Evolutionary conservation across 1,140 invertebrate genomes (phyloP).

Genomic region (Cotesia vestalis): DNA sequence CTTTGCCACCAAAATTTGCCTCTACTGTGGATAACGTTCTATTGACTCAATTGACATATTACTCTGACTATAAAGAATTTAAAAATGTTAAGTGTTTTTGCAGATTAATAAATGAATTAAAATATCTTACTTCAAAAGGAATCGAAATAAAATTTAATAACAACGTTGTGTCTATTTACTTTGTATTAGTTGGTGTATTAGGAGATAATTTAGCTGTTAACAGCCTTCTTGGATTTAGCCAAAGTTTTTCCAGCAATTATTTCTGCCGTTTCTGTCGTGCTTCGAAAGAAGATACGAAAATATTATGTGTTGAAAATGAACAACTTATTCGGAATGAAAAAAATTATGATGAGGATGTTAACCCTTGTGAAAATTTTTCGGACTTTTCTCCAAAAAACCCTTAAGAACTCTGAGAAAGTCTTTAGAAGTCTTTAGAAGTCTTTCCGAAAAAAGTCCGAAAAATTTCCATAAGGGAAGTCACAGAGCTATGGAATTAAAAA

Average conservation of each 20-base stretch:
- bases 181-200: not conserved
- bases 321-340: not conserved
- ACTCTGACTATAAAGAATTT: not conserved
- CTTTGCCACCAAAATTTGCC: not conserved
- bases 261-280: not conserved
- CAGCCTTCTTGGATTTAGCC: not conserved
- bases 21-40: not conserved
- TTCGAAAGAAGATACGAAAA: not conserved
- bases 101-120: not conserved
- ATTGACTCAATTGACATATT: constrained; percentile 5
- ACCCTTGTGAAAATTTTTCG: no score
- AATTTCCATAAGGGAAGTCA: no score
- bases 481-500: not conserved
- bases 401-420: no score
- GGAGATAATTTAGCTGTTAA: not conserved
- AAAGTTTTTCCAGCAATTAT: not conserved
- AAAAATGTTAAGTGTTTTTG: not conserved
- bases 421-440: no score
- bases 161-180: not conserved
- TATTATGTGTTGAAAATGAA: not conserved
- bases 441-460: no score
- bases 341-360: not conserved
- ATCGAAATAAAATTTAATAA: not conserved
- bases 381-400: no score
- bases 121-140: not conserved